Conservation (phyloP, 2,113 vertebrate genomes). For the Brachypteracias leptosomus region DNA sequence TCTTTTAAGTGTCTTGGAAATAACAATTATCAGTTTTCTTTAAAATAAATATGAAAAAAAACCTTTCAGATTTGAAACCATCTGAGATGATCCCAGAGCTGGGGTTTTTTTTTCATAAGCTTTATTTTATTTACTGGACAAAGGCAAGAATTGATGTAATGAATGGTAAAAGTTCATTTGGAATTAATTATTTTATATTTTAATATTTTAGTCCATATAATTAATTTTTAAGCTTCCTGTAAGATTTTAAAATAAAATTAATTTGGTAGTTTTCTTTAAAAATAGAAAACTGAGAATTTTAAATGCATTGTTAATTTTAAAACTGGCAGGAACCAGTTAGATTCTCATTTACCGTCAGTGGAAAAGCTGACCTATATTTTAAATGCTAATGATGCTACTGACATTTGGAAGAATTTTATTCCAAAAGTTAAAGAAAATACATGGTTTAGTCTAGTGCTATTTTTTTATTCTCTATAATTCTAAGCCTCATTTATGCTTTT, state of each 20-base stretch:
- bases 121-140: background rate
- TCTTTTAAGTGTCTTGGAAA: background rate
- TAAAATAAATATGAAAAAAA: background rate
- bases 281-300: background rate
- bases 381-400: conserved; percentile 28
- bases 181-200: background rate
- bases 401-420: conserved; percentile 35
- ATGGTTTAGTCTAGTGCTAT: background rate
- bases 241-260: background rate
- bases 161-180: background rate
- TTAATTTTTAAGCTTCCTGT: background rate
- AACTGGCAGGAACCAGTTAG: background rate
- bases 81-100: background rate
- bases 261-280: background rate
- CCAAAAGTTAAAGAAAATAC: conserved; percentile 17
- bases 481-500: conserved; percentile 33
- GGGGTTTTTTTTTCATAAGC: background rate
- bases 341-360: background rate
- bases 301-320: background rate
- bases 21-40: background rate
- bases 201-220: background rate
- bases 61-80: background rate
- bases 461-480: background rate
- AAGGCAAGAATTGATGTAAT: background rate
- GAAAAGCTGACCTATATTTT: background rate